A percentile compares a stretch with the other conserved stretches of the same genome.
Conservation (phyloP, 2,888 invertebrate genomes). For the Dryomyza anilis region DNA sequence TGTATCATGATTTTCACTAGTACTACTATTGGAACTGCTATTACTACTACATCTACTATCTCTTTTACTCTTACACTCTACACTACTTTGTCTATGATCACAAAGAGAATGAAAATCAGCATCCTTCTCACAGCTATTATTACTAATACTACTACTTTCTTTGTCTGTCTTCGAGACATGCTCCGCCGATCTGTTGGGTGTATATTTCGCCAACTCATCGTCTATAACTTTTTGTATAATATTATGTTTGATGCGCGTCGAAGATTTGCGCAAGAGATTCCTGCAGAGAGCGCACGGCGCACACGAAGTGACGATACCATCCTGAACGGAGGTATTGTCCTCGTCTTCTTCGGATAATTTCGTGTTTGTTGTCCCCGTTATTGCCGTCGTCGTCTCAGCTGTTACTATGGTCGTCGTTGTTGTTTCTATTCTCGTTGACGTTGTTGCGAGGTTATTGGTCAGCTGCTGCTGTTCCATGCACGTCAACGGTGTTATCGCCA, state of each 20-base stretch:
- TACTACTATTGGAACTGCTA: not conserved
- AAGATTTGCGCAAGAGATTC: slow-evolving; percentile 14
- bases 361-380: not conserved
- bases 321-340: not conserved
- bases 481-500: slow-evolving; percentile 11
- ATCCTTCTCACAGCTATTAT: not conserved
- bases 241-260: slow-evolving; percentile 8
- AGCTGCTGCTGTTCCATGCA: not conserved
- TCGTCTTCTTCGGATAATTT: not conserved
- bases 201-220: slow-evolving; percentile 19
- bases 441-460: not conserved
- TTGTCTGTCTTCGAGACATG: not conserved
- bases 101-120: not conserved
- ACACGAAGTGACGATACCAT: not conserved
- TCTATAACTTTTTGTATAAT: slow-evolving; percentile 11
- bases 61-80: too few species aligned
- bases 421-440: not conserved
- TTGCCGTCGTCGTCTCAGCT: not conserved
- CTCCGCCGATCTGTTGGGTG: not conserved
- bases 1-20: not conserved
- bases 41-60: too few species aligned
- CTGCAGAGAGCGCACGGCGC: slow-evolving; percentile 5
- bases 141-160: not conserved
- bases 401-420: not conserved
- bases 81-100: not conserved